phyloP scores from a whole-genome alignment of 2,113 vertebrate genomes.

The Myotis lucifugus region DNA sequence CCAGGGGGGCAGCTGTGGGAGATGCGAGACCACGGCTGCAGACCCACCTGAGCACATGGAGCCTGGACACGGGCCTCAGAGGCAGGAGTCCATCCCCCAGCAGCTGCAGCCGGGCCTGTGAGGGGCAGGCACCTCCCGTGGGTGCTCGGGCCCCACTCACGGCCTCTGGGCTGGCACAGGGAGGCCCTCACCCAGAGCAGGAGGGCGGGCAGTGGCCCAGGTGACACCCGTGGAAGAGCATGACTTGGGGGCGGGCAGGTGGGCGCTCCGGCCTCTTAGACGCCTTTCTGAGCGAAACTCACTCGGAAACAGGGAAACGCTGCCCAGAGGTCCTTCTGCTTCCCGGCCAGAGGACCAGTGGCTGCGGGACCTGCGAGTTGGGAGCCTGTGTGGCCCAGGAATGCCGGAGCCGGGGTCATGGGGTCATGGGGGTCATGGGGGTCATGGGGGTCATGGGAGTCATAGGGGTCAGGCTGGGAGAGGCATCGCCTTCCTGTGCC shows the following conservation, averaged over 20 bases:
- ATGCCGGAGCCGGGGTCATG: neutral
- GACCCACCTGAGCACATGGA: neutral
- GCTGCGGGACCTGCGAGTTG: rapidly evolving
- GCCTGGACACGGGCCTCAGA: neutral
- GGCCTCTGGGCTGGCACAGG: neutral
- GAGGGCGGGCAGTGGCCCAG: neutral
- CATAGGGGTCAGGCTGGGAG: too few relatives aligned
- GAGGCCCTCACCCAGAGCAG: neutral
- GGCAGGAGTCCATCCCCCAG: neutral
- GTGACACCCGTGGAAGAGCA: neutral
- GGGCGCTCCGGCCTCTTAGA: too few relatives aligned
- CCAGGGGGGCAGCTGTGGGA: neutral
- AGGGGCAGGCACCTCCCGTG: too few relatives aligned
- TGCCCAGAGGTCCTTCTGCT: neutral
- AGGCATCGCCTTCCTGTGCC: too few relatives aligned
- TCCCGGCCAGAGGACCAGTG: neutral
- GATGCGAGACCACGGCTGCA: neutral
- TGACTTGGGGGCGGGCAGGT: neutral
- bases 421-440: too few relatives aligned
- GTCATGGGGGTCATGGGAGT: too few relatives aligned
- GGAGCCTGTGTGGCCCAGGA: neutral
- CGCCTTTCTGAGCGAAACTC: neutral
- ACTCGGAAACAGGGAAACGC: neutral
- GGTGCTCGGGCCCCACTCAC: neutral
- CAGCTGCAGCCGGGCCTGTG: neutral